phyloP scores from a whole-genome alignment of 2,888 invertebrate genomes.

The Agriopis aurantiaria region DNA sequence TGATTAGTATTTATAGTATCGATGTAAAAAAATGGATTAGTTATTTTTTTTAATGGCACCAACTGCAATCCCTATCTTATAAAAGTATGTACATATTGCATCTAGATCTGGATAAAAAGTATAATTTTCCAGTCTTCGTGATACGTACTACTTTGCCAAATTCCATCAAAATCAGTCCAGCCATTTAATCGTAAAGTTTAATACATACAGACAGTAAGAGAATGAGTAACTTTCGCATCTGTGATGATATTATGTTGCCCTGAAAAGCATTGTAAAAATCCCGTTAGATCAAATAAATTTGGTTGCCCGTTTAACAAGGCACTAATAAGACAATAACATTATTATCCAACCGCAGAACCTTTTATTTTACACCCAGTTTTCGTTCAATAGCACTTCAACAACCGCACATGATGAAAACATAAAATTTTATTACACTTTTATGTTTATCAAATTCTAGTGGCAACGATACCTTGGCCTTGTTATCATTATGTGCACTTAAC shows the following conservation, averaged over 20 bases:
- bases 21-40: too few relatives aligned
- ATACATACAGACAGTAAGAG: too few relatives aligned
- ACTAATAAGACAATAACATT: constrained; percentile 12
- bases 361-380: constrained; percentile 25
- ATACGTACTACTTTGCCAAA: too few relatives aligned
- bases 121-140: too few relatives aligned
- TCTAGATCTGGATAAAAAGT: too few relatives aligned
- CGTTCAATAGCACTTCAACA: constrained; percentile 18
- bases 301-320: constrained; percentile 17
- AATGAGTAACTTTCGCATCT: too few relatives aligned
- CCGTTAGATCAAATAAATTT: not conserved
- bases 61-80: too few relatives aligned
- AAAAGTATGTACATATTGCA: too few relatives aligned
- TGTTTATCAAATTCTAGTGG: constrained; percentile 28
- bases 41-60: too few relatives aligned
- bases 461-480: constrained; percentile 6
- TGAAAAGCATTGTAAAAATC: not conserved
- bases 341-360: constrained; percentile 13
- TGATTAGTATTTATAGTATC: too few relatives aligned
- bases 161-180: too few relatives aligned
- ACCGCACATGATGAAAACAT: constrained; percentile 32
- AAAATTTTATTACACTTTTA: constrained; percentile 33
- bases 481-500: constrained; percentile 22
- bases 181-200: too few relatives aligned
- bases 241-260: not conserved